Evolutionary conservation across 2,797 vertebrate species (phyloP), one percentile per base, ranked within the genome.

Genomic region (Poecile montanus): DNA sequence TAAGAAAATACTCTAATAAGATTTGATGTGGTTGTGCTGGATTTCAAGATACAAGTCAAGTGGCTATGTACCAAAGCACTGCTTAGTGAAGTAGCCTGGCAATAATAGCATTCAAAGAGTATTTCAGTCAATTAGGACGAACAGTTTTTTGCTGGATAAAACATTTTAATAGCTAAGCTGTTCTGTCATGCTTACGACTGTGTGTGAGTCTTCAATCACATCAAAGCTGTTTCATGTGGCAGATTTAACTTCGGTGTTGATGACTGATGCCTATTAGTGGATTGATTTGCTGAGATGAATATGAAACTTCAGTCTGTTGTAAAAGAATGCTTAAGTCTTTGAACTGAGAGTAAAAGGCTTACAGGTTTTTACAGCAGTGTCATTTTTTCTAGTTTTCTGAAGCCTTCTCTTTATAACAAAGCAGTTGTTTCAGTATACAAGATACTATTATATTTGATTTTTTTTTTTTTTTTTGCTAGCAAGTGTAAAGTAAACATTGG

Each of bases 261-360:
- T 96, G 68, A 80, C 68, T 91, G 88, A 14, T 97, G 93, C 51
- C 74, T 95, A 47, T 95, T 97, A 96, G 74, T 61, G 58, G 71
- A 89, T 93, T 97, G 90, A 90, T 96, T 95, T 96, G 75, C 79
- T 83, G 91, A 84, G 93, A 78, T 96, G 85, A 93, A 90, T 96
- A 61, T 94, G 89, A 84, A 94, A 96, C 79, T 93, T 71, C 62
- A 71, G 74, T 75, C 40, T 94, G 72, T 89, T 91, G 53, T 82
- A 81, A 58, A 93, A 90, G 85, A 97, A 94, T 75, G 88, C 38
- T 0, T 67, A 79, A 89, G 85, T 63, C 83, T 97, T 96, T 94
- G 83, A 96, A 95, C 93, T 86, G 83, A 88, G 81, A 54, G 53
- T 85, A 87, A 92, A 93, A 92, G 38, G 32, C 70, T 53, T 42